phyloP scores from a whole-genome alignment of 2,888 invertebrate species.

The Apamea crenata region DNA sequence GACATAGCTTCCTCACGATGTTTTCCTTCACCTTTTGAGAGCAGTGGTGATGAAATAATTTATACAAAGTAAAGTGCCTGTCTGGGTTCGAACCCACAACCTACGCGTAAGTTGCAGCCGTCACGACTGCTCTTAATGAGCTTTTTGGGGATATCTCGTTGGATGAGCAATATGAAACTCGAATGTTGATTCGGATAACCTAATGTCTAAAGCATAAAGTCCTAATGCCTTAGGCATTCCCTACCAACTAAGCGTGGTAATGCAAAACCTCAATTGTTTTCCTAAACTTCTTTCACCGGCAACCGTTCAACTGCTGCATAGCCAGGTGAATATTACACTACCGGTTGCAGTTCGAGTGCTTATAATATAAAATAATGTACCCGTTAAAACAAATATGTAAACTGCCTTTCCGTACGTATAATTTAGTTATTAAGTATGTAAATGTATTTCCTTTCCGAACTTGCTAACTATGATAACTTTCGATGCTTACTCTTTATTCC shows the following conservation, averaged over 20 bases:
- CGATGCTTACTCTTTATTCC: conserved; percentile 7
- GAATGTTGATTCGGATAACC: too few relatives aligned
- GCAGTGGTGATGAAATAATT: too few relatives aligned
- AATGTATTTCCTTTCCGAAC: conserved; percentile 1
- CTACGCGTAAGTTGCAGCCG: too few relatives aligned
- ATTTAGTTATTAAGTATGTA: not conserved
- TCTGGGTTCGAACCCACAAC: too few relatives aligned
- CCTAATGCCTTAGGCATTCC: not conserved
- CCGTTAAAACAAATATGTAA: not conserved
- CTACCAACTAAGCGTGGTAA: not conserved
- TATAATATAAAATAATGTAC: not conserved
- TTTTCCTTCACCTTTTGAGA: too few relatives aligned
- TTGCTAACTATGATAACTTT: not conserved
- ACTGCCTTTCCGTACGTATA: not conserved
- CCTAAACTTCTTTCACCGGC: not conserved
- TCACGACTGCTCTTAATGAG: too few relatives aligned
- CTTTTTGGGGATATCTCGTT: too few relatives aligned
- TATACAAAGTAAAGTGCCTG: too few relatives aligned
- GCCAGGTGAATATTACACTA: not conserved
- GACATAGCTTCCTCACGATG: too few relatives aligned
- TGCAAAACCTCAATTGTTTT: not conserved
- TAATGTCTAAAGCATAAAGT: too few relatives aligned
- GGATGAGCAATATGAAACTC: too few relatives aligned
- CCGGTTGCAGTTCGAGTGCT: not conserved
- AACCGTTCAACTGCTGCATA: not conserved